Evolutionary conservation across 2,113 vertebrate species (phyloP), one percentile per base, ranked within the genome.

Genomic region (Microtus richardsoni): DNA sequence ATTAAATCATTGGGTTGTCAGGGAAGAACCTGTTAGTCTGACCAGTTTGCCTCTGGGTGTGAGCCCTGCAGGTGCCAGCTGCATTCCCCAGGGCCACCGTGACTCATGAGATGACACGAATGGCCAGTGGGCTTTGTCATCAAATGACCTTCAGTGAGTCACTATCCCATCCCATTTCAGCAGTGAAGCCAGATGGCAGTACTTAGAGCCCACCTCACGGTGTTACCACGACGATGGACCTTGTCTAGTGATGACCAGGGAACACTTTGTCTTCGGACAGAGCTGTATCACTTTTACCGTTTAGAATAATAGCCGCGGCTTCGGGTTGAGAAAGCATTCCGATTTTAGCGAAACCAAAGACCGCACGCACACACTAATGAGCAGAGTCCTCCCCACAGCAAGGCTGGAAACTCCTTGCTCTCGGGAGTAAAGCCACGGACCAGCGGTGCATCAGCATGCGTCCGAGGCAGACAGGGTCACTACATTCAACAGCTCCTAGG

Each of bases 391-490:
- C 82, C 89, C 93, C 78, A 44, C 41, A 44, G 86, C 96, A 95
- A 91, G 6, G 5, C 0, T 62, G 89, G 93, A 94, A 96, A 93
- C 95, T 89, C 91, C 91, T 91, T 91, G 66, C 89, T 94, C 95
- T 88, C n/a, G 36, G 64, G 94, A 96, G 89, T 70, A 66, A 96
- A 97, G 93, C 88, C 78, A 93, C 96, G 85, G 82, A 93, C 97
- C 22, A 94, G 95, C 91, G 60, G 89, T 30, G 60, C 83, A 93
- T 95, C 70, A 95, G 86, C 5, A 1, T 79, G 39, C 83, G 71
- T 91, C 94, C 1, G 5, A 58, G 54, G 54, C 54, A 54, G 54
- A 89, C 84, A 93, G 84, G 96, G 94, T 73, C 96, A 74, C 0
- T 12, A 84, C 80, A 91, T 94, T 92, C 91, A 93, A 84, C 80